phyloP scores from a whole-genome alignment of 2,113 vertebrate genomes.

The Nibea coibor region DNA sequence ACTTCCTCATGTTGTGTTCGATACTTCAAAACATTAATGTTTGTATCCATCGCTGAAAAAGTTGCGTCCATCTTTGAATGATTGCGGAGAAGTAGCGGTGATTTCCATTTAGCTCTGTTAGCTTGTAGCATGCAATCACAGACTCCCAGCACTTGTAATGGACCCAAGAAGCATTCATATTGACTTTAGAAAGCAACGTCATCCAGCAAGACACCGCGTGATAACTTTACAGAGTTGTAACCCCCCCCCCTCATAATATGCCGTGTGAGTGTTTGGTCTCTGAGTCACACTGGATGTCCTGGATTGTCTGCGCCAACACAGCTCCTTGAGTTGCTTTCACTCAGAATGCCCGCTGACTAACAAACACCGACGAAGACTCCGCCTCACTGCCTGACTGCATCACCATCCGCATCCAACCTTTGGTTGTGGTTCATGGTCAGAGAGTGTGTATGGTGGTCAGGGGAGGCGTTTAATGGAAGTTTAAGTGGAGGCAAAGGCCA shows the following conservation, averaged over 20 bases:
- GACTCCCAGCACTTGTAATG: background rate
- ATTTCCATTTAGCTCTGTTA: background rate
- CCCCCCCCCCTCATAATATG: background rate
- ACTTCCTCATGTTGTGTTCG: background rate
- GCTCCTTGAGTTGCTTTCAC: background rate
- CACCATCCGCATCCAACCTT: background rate
- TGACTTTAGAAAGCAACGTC: background rate
- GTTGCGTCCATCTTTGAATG: background rate
- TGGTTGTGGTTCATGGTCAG: background rate
- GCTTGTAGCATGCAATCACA: background rate
- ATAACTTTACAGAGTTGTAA: background rate
- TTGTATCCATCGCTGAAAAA: background rate
- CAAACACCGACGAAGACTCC: background rate
- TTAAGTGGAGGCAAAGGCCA: background rate
- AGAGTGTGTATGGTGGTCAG: background rate
- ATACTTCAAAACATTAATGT: too few relatives aligned
- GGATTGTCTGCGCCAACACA: background rate
- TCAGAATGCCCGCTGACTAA: background rate
- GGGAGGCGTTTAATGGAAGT: background rate
- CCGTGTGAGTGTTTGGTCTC: background rate
- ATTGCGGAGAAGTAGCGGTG: background rate
- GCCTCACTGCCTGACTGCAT: background rate
- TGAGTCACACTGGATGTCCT: background rate
- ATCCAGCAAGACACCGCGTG: background rate
- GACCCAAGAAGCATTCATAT: background rate